Conservation (phyloP, 2,113 vertebrate genomes). For the Hippocampus abdominalis region DNA sequence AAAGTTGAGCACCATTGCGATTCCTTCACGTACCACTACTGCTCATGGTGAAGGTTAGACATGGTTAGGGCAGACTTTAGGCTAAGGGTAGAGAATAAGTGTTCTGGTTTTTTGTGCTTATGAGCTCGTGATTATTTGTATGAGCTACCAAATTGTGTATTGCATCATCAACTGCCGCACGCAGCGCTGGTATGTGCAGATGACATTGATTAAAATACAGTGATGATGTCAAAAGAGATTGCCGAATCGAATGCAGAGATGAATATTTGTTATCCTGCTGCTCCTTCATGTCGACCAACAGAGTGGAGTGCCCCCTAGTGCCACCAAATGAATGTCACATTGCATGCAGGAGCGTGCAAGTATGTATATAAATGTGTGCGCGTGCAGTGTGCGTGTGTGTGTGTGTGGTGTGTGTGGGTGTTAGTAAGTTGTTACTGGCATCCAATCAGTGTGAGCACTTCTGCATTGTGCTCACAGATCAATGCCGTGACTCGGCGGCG, state of each 20-base stretch:
- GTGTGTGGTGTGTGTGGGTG: conserved; percentile 35
- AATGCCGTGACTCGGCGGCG: conserved; percentile 48
- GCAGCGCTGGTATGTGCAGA: background rate
- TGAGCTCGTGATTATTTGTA: too few species aligned
- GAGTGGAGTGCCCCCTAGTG: conserved; percentile 76
- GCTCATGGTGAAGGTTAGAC: too few species aligned
- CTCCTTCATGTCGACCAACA: conserved; percentile 47
- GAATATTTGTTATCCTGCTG: background rate
- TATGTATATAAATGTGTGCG: conserved; percentile 1
- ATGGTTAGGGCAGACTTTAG: too few species aligned
- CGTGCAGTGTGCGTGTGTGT: conserved; percentile 13
- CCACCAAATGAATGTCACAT: conserved; percentile 43
- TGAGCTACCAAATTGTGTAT: too few species aligned
- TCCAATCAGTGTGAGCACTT: conserved; percentile 59
- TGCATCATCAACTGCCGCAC: too few species aligned
- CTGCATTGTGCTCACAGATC: conserved; percentile 45
- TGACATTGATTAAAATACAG: background rate
- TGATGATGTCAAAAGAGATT: background rate
- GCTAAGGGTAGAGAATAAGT: too few species aligned
- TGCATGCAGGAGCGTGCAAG: background rate
- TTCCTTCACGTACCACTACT: too few species aligned
- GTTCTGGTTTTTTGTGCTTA: too few species aligned
- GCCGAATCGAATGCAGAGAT: background rate
- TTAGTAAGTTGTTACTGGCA: conserved; percentile 31
- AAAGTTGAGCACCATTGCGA: too few species aligned